phyloP scores from a whole-genome alignment of 2,797 vertebrate genomes.

The Crotalus adamanteus region DNA sequence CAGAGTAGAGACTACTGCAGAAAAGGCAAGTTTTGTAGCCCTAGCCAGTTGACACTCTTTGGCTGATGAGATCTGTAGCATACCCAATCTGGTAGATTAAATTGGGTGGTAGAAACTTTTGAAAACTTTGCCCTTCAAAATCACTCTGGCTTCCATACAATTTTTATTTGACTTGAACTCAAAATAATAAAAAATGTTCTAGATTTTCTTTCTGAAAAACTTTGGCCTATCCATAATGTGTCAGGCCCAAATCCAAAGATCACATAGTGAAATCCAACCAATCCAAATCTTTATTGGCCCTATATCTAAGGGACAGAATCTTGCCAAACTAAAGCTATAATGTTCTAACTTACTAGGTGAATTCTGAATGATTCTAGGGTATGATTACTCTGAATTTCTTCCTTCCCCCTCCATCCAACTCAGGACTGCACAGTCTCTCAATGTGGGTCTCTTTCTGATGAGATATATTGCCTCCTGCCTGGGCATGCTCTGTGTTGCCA shows the following conservation, averaged over 20 bases:
- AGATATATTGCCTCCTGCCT: not conserved
- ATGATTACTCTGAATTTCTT: not conserved
- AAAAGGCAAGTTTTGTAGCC: not conserved
- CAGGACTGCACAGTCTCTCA: not conserved
- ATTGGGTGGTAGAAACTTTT: not conserved
- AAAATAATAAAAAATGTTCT: not conserved
- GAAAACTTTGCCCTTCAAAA: not conserved
- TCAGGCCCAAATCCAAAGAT: not conserved
- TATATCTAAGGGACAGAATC: not conserved
- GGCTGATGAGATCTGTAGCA: not conserved
- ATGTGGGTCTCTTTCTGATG: not conserved
- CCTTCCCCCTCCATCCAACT: not conserved
- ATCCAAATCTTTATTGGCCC: not conserved
- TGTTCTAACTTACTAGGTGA: not conserved
- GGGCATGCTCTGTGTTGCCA: not conserved
- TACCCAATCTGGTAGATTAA: not conserved
- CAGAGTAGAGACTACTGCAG: not conserved
- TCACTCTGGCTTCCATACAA: not conserved
- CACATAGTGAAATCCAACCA: not conserved
- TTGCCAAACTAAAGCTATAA: not conserved
- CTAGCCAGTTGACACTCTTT: not conserved
- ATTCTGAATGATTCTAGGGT: not conserved
- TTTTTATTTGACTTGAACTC: not conserved
- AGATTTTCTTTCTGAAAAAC: not conserved
- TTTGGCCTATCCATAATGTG: not conserved